Base-by-base conservation (phyloP, 2,113 vertebrate species). In the Pteruthius melanotis region DNA sequence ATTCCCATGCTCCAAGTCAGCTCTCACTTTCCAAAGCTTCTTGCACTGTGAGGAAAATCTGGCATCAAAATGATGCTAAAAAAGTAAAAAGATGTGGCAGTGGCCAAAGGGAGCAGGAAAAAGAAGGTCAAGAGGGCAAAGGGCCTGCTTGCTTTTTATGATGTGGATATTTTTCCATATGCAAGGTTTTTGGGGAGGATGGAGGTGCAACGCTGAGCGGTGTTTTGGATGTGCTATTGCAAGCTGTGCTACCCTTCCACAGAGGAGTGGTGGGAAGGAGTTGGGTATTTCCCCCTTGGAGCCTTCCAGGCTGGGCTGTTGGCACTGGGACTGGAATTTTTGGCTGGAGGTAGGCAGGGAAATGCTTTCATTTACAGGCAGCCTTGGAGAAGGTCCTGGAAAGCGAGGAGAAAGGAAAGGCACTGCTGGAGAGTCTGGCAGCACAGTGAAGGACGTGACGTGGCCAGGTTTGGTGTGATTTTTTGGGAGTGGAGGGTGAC, bases 181-280 rank as follows among this genome's bases (percentile, higher is more conserved):
- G 33, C 0, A 1, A 30, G 23, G 40, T 31, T 83, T 61, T 68
- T 9, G 0, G 33, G 33, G 28, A 18, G 23, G 54, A 54, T 33
- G n/a, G 37, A 39, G 79, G 79, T 3, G 11, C 0, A 42, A 88
- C 13, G 75, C 75, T n/a, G 56, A 61, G 70, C 4, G 0, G 56
- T 1, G 3, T 37, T 84, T 22, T 42, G 39, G 59, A 44, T 40
- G 31, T 0, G 6, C 54, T 79, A 19, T 4, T 14, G 27, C 24
- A 35, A 39, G 31, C 15, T 39, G 17, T 0, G 1, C 26, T 64
- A n/a, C 31, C 24, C 28, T 59, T 85, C 60, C 0, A 0, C 57
- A 47, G 40, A 54, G 47, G 27, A 42, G 30, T 0, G 24, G 76
- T 26, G 31, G 47, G 59, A 61, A 87, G 37, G 31, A 60, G 42